These are phyloP conservation scores for Bambusicola thoracicus DNA, from an alignment of 2,113 vertebrate genomes.

Conservation along the genomic window DNA sequence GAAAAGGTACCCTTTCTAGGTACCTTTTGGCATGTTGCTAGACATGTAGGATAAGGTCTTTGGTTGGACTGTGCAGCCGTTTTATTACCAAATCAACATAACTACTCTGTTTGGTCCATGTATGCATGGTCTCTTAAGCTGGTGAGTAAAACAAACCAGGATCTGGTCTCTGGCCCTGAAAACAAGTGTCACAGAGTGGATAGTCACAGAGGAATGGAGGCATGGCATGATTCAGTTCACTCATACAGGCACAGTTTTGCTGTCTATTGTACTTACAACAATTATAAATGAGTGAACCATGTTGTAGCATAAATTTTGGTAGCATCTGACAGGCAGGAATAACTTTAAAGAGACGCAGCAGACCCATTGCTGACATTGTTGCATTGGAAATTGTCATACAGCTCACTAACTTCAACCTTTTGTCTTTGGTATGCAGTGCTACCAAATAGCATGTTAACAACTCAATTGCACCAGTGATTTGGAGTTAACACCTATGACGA, in stretches of 20 bases:
- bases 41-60: background rate
- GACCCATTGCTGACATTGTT: background rate
- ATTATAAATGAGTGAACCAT: background rate
- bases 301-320: background rate
- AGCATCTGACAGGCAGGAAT: background rate
- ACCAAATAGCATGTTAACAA: background rate
- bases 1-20: background rate
- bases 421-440: background rate
- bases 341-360: background rate
- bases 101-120: background rate
- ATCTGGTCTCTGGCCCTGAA: background rate
- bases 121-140: accelerated
- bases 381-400: background rate
- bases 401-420: accelerated
- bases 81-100: background rate
- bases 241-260: background rate
- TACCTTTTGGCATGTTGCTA: background rate
- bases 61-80: accelerated
- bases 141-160: background rate
- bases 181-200: no score
- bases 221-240: background rate
- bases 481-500: background rate
- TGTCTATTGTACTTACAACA: background rate
- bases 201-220: background rate
- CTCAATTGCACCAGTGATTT: accelerated